These are phyloP conservation scores for Malurus leucopterus DNA, from an alignment of 2,797 vertebrate genomes.

Conservation along the genomic window DNA sequence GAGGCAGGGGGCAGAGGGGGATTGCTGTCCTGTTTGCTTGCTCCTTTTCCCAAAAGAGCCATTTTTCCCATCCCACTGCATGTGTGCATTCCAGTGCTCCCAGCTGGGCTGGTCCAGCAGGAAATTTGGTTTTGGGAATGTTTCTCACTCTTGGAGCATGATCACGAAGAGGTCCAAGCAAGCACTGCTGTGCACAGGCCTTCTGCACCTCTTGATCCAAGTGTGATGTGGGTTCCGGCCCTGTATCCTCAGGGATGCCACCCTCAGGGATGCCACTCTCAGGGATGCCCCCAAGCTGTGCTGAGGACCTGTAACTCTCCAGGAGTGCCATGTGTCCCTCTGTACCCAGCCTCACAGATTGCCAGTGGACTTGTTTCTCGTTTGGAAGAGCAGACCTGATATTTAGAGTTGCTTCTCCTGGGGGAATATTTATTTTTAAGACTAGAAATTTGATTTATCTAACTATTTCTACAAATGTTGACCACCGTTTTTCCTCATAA, in stretches of 20 bases:
- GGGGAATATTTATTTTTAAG: neutral
- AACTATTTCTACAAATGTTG: neutral
- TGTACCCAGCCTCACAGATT: neutral
- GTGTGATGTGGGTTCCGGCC: neutral
- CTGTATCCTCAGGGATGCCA: neutral
- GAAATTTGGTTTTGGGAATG: rapidly evolving
- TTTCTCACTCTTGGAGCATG: neutral
- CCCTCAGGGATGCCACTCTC: neutral
- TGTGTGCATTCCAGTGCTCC: rapidly evolving
- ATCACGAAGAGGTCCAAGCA: neutral
- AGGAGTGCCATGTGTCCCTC: neutral
- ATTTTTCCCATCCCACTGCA: neutral
- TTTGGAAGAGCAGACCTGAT: neutral
- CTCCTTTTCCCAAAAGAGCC: neutral
- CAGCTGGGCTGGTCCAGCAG: neutral
- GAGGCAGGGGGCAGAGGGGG: neutral
- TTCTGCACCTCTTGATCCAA: neutral
- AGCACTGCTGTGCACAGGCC: too few relatives aligned
- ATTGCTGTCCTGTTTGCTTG: neutral
- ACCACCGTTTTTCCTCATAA: neutral
- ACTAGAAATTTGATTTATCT: neutral
- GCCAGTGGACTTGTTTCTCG: neutral
- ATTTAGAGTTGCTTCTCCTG: neutral
- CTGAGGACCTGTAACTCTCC: rapidly evolving
- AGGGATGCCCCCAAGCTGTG: neutral